phyloP scores from a whole-genome alignment of 2,113 vertebrate genomes.

The Myotis davidii region DNA sequence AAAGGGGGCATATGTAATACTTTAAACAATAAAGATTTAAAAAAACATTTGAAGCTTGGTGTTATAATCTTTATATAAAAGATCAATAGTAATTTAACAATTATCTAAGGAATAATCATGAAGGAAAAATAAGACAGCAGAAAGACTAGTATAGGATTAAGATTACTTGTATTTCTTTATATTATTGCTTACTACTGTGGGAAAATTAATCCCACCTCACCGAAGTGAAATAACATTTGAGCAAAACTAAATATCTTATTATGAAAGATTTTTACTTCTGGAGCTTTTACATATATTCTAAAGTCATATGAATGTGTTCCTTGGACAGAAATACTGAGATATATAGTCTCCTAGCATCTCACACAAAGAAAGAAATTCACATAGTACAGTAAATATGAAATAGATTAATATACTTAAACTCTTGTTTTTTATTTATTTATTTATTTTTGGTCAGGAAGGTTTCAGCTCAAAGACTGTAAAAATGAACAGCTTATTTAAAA shows the following conservation, averaged over 20 bases:
- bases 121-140: background rate
- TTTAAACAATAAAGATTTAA: too few species aligned
- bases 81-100: background rate
- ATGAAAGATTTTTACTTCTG: slow-evolving; percentile 23
- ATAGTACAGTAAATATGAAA: background rate
- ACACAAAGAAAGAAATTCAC: background rate
- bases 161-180: background rate
- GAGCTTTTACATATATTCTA: background rate
- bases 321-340: background rate
- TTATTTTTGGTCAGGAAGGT: background rate
- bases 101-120: background rate
- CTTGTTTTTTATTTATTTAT: background rate
- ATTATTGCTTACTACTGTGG: background rate
- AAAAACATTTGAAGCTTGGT: background rate
- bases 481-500: background rate
- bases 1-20: too few species aligned
- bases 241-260: background rate
- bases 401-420: background rate
- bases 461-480: slow-evolving; percentile 9
- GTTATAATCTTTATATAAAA: background rate
- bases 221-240: background rate
- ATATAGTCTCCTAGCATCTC: background rate
- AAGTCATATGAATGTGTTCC: background rate
- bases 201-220: background rate
- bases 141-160: background rate